Percentiles rank a stretch among this genome's conserved stretches.
These are phyloP conservation scores for Reinhardtius hippoglossoides DNA, from an alignment of 2,113 vertebrate species.

Conservation along the genomic window DNA sequence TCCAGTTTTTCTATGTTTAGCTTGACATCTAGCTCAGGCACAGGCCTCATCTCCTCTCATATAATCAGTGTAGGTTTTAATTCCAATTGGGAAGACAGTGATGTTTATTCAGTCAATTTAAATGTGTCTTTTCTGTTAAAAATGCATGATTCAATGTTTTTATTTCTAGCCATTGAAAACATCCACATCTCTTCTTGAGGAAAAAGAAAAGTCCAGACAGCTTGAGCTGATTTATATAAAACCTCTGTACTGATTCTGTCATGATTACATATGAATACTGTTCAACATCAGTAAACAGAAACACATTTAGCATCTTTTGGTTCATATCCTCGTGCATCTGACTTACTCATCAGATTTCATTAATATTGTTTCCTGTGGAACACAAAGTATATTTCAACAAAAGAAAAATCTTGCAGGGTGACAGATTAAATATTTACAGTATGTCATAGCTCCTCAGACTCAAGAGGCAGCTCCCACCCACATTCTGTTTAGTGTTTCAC, in stretches of 20 bases:
- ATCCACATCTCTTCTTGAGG: conserved; percentile 2
- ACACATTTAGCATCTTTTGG: conserved; percentile 22
- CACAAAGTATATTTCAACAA: background rate
- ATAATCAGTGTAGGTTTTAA: background rate
- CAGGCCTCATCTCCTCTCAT: background rate
- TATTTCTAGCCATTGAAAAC: conserved; percentile 23
- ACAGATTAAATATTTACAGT: conserved; percentile 2
- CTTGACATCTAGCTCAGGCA: background rate
- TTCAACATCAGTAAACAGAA: conserved; percentile 29
- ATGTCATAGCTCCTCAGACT: background rate
- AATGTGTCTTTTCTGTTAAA: background rate
- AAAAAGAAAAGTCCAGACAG: conserved; percentile 20
- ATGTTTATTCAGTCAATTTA: background rate
- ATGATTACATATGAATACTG: conserved; percentile 23
- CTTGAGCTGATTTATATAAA: conserved; percentile 29
- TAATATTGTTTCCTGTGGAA: background rate
- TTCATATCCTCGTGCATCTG: background rate
- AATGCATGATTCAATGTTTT: background rate
- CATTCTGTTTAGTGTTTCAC: conserved; percentile 5
- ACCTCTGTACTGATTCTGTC: background rate
- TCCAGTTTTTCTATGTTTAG: background rate
- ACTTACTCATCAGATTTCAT: conserved; percentile 15
- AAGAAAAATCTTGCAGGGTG: background rate
- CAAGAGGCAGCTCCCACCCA: conserved; percentile 1
- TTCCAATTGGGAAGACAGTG: background rate